Conservation (phyloP, 2,888 invertebrate species). For the Candidula unifasciata region DNA sequence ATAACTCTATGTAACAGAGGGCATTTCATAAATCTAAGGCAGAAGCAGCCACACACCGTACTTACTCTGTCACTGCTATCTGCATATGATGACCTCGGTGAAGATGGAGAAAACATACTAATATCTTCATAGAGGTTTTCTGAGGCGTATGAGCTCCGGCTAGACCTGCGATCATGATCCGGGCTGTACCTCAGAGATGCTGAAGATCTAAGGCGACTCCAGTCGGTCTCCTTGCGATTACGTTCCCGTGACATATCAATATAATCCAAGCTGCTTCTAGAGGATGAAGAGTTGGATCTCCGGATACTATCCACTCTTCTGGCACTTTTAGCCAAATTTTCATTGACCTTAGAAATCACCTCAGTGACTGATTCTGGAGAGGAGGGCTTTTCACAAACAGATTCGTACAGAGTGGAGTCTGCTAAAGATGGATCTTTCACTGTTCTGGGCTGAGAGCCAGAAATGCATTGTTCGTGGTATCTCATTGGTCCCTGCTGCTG, state of each 20-base stretch:
- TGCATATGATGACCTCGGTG: slow-evolving; percentile 50
- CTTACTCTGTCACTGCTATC: slow-evolving; percentile 46
- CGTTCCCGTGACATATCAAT: slow-evolving; percentile 65
- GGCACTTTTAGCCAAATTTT: slow-evolving; percentile 61
- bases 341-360: slow-evolving; percentile 56
- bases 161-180: slow-evolving; percentile 49
- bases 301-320: slow-evolving; percentile 66
- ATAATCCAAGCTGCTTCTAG: slow-evolving; percentile 61
- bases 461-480: slow-evolving; percentile 83
- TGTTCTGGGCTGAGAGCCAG: neutral
- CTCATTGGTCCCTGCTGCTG: slow-evolving; percentile 90
- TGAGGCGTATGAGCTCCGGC: slow-evolving; percentile 57
- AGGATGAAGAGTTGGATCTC: slow-evolving; percentile 63
- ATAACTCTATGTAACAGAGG: slow-evolving; percentile 36
- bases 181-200: slow-evolving; percentile 56
- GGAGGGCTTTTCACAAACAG: slow-evolving; percentile 21
- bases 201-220: slow-evolving; percentile 67
- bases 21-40: too few species aligned
- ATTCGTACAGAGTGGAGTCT: slow-evolving; percentile 53
- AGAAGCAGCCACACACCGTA: too few species aligned
- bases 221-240: slow-evolving; percentile 66
- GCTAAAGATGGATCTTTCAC: slow-evolving; percentile 24
- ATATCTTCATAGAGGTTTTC: slow-evolving; percentile 60
- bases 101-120: slow-evolving; percentile 53
- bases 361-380: slow-evolving; percentile 55